Conservation (phyloP, 2,888 invertebrate species). For the Chrysina gloriosa region DNA sequence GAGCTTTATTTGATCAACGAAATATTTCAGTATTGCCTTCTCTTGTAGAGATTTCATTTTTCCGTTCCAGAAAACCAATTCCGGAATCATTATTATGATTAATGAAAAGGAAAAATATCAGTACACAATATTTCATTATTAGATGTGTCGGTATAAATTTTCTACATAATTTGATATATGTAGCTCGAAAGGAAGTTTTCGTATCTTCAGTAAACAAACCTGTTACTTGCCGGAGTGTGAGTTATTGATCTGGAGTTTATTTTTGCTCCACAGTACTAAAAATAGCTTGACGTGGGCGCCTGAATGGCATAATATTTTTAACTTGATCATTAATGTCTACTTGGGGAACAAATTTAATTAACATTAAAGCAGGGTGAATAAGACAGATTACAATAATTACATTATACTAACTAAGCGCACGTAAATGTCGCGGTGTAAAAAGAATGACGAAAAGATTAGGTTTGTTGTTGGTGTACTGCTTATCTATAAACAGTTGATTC, state of each 20-base stretch:
- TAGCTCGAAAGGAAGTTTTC: conserved; percentile 2
- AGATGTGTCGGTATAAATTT: background rate
- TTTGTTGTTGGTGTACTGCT: no score
- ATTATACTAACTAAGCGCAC: background rate
- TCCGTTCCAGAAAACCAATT: no score
- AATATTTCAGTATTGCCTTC: no score
- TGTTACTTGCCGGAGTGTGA: conserved; percentile 17
- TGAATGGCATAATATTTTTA: conserved; percentile 24
- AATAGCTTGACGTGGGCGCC: conserved; percentile 26
- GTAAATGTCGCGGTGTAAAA: no score
- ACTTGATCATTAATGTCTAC: conserved; percentile 7
- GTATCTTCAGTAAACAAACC: conserved; percentile 20
- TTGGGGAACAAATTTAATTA: background rate
- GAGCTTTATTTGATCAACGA: no score
- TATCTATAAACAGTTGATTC: no score
- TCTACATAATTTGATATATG: background rate
- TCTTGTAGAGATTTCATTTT: no score
- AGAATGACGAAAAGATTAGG: no score
- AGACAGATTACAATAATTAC: background rate
- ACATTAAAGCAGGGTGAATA: background rate
- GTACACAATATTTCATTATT: no score
- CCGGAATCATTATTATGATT: no score
- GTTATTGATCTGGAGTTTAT: conserved; percentile 33
- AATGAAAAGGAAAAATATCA: no score
- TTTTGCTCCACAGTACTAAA: conserved; percentile 21